phyloP scores from a whole-genome alignment of 1,140 invertebrate species.

The Ceratosolen fusciceps region DNA sequence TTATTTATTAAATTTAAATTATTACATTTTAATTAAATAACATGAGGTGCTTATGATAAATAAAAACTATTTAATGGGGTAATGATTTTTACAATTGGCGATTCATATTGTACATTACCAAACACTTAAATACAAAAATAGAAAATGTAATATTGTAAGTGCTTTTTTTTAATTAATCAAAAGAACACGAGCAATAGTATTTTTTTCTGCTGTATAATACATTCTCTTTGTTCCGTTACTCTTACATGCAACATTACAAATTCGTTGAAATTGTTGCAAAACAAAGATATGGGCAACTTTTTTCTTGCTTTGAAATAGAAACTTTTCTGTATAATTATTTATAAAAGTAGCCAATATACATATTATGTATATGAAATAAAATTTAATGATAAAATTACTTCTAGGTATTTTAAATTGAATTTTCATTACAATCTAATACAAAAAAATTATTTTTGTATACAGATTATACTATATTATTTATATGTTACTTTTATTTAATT shows the following conservation, averaged over 20 bases:
- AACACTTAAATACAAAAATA: not conserved
- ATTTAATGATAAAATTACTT: not conserved
- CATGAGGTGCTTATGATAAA: not conserved
- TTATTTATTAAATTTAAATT: conserved; percentile 5
- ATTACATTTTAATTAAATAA: conserved; percentile 3
- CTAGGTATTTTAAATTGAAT: not conserved
- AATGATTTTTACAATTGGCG: conserved; percentile 21
- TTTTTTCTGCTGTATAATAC: not conserved
- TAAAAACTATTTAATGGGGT: not conserved
- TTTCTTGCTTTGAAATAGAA: conserved; percentile 36
- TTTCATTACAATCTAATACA: too few relatives aligned
- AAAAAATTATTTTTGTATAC: conserved; percentile 14
- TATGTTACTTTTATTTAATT: conserved; percentile 27
- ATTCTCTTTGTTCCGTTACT: conserved; percentile 18
- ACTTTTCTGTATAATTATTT: conserved; percentile 11
- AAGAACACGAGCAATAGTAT: conserved; percentile 1
- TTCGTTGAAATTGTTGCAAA: not conserved
- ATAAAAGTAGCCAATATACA: conserved; percentile 9
- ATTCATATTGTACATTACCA: conserved; percentile 21
- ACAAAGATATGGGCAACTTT: conserved; percentile 14
- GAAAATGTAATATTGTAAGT: conserved; percentile 21
- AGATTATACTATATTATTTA: conserved; percentile 6
- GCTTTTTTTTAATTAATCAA: not conserved
- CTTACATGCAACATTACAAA: conserved; percentile 10
- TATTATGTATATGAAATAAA: too few relatives aligned